Base-by-base conservation (phyloP, 2,888 invertebrate genomes). In the Cephus sareptanus region DNA sequence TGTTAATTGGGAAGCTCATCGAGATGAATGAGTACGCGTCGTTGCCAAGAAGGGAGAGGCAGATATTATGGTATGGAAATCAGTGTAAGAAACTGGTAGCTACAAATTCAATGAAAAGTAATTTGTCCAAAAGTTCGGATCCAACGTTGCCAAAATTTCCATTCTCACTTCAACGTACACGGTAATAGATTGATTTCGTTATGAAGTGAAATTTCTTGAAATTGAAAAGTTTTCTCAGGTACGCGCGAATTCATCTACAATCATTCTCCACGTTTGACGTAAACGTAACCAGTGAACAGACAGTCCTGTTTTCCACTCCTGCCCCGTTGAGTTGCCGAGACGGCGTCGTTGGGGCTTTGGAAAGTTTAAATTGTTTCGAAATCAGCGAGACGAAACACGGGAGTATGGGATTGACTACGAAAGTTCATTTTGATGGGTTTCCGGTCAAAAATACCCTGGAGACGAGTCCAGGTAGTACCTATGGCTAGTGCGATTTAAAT, bases 291-390 rank as follows among this genome's bases (percentile, higher is more conserved):
- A 37, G 40, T 15, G 40, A 40, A 15, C 56, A 56, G 56, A 9
- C 56, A 9, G 9, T 56, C 23, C 23, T 15, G 23, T 23, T 23
- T 56, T 23, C 23, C 9, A 23, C 56, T 23, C 23, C 56, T 2
- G 23, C 23, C 23, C 9, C 56, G 56, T 56, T 15, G 56, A 56
- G 56, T 9, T 23, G 23, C 23, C 23, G 56, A 23, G 56, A 56
- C 56, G 56, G 23, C 23, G 23, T 56, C 56, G 23, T 56, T 15
- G 56, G 37, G 68, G 23, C 75, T 31, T 33, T 73, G 56, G 75
- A 35, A 85, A 85, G 83, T 85, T 85, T 84, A 85, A 85, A 85
- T 85, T 85, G 84, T 84, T 85, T 81, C 79, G 80, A 84, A 85
- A 84, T 78, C 71, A 31, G 31, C 71, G 71, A 71, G 9, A 71